phyloP scores from a whole-genome alignment of 2,113 vertebrate genomes.

The Rhinogobius similis region DNA sequence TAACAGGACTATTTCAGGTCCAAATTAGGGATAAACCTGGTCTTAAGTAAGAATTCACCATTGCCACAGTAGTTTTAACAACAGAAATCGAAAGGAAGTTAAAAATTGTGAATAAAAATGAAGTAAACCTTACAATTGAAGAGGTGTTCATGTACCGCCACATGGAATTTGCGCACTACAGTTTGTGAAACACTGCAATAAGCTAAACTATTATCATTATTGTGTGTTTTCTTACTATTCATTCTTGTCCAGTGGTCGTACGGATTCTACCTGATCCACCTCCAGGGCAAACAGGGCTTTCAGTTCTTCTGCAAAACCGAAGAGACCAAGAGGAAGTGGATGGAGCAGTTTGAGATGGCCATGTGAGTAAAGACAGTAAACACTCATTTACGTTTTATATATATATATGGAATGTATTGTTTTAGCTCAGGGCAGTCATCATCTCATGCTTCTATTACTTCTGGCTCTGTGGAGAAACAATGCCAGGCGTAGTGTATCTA shows the following conservation, averaged over 20 bases:
- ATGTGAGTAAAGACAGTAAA: slow-evolving; percentile 86
- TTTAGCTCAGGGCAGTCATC: neutral
- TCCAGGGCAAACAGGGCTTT: slow-evolving; percentile 97
- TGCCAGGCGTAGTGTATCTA: neutral
- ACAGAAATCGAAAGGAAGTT: no score
- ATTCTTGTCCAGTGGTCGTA: slow-evolving; percentile 89
- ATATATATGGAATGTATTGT: no score
- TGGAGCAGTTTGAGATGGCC: slow-evolving; percentile 99
- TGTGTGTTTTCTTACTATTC: neutral
- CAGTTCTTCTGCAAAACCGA: slow-evolving; percentile 99
- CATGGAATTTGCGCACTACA: no score
- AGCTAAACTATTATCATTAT: neutral
- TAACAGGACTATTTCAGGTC: no score
- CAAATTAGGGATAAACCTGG: no score
- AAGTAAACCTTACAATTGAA: no score
- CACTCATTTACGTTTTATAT: neutral
- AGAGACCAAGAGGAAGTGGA: slow-evolving; percentile 98
- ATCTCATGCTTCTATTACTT: slow-evolving; percentile 1
- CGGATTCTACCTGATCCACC: slow-evolving; percentile 95
- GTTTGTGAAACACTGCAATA: no score
- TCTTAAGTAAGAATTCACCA: no score
- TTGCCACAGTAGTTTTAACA: no score
- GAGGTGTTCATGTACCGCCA: no score
- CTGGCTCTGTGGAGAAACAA: neutral
- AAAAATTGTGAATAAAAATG: no score